Conservation (phyloP, 1,140 invertebrate genomes). For the Drosophila truncata region DNA sequence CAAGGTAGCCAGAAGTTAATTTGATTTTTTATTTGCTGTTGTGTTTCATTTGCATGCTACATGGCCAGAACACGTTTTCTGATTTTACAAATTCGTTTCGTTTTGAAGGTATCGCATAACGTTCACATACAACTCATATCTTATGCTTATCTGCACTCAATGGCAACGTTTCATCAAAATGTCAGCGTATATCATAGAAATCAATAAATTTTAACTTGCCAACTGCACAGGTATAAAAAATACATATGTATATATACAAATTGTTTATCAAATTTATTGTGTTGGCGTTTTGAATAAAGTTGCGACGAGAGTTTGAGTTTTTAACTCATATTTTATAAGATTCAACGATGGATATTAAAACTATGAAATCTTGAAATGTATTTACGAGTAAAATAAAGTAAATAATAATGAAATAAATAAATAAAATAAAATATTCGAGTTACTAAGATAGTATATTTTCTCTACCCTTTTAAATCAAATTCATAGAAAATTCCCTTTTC, state of each 20-base stretch:
- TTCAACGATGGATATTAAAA: background rate
- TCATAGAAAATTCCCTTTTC: background rate
- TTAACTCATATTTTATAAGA: slow-evolving; percentile 37
- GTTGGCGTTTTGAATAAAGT: slow-evolving; percentile 41
- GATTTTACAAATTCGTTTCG: slow-evolving; percentile 74
- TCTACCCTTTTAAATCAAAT: background rate
- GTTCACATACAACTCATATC: slow-evolving; percentile 56
- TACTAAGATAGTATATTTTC: background rate
- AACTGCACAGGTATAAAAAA: slow-evolving; percentile 40
- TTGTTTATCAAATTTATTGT: slow-evolving; percentile 66
- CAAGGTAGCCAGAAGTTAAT: slow-evolving; percentile 47
- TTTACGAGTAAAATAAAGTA: no score
- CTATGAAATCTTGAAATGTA: slow-evolving; percentile 10
- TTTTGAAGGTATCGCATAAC: slow-evolving; percentile 36
- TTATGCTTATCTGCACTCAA: slow-evolving; percentile 78
- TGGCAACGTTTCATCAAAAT: slow-evolving; percentile 82
- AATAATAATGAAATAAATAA: no score
- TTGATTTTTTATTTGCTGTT: slow-evolving; percentile 53
- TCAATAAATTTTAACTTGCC: slow-evolving; percentile 75
- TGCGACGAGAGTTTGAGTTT: slow-evolving; percentile 20
- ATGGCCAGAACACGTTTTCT: slow-evolving; percentile 70
- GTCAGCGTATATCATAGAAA: slow-evolving; percentile 81
- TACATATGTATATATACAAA: slow-evolving; percentile 9
- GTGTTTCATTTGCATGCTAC: slow-evolving; percentile 45
- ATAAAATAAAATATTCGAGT: no score